Percentiles rank a stretch among this genome's conserved stretches.
phyloP scores from a whole-genome alignment of 2,113 vertebrate genomes.

The Leptodactylus fuscus region DNA sequence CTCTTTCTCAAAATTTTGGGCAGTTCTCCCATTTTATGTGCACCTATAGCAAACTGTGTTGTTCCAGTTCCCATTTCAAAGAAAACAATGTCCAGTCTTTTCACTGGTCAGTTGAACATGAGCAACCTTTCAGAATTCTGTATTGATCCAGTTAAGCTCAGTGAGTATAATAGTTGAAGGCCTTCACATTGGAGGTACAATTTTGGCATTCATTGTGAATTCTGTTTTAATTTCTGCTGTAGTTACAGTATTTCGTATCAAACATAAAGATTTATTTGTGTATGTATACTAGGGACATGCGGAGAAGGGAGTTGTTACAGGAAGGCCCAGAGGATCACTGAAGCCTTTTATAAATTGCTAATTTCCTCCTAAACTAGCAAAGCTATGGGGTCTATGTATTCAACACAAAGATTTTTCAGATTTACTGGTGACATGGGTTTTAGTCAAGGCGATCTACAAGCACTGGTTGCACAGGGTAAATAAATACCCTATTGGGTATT shows the following conservation, averaged over 20 bases:
- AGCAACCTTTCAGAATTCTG: constrained; percentile 63
- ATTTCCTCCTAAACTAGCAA: constrained; percentile 4
- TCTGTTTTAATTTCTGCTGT: constrained; percentile 64
- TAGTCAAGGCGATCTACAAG: not conserved
- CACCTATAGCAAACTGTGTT: constrained; percentile 71
- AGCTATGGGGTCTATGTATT: constrained; percentile 12
- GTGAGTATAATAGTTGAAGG: constrained; percentile 63
- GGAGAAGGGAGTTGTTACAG: constrained; percentile 55
- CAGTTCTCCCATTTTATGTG: constrained; percentile 66
- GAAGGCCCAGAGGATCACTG: constrained; percentile 45
- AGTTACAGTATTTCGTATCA: constrained; percentile 56
- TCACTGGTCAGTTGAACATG: constrained; percentile 72
- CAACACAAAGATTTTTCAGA: not conserved
- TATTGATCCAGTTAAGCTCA: constrained; percentile 72
- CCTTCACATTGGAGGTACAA: constrained; percentile 65
- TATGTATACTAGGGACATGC: constrained; percentile 55
- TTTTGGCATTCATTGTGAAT: constrained; percentile 72
- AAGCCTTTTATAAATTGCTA: constrained; percentile 20
- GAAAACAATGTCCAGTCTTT: constrained; percentile 68
- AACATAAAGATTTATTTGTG: constrained; percentile 31
- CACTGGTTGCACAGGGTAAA: not conserved
- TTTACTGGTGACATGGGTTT: not conserved
- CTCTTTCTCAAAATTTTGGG: constrained; percentile 68
- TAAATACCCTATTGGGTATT: not conserved
- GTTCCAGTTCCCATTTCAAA: constrained; percentile 69